phyloP scores from a whole-genome alignment of 2,113 vertebrate species.

The Microcebus tavaratra region DNA sequence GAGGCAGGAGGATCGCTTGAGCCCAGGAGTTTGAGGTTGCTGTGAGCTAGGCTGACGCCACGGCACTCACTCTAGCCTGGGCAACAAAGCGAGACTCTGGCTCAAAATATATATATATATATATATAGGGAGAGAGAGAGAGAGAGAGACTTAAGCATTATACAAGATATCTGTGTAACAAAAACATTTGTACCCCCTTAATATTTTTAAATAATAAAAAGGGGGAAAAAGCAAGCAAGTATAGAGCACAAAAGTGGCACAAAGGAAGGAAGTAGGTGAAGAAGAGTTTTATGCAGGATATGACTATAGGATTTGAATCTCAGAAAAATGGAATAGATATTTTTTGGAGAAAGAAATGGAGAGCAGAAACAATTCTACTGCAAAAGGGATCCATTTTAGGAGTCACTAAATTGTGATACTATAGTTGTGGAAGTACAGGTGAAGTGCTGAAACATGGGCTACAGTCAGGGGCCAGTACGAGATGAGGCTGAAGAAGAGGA shows the following conservation, averaged over 20 bases:
- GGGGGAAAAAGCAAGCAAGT: background rate
- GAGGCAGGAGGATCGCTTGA: no score
- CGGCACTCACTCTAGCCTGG: no score
- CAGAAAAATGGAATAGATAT: background rate
- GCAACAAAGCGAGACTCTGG: no score
- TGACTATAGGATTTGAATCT: background rate
- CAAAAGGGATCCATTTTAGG: background rate
- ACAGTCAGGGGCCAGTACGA: background rate
- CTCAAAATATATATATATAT: no score
- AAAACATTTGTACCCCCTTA: no score
- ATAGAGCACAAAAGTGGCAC: background rate
- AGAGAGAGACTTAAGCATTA: background rate
- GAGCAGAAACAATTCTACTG: background rate
- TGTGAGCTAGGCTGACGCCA: no score
- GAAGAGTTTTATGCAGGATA: background rate
- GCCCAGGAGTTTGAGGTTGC: no score
- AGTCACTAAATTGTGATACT: background rate
- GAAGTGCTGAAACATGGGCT: background rate
- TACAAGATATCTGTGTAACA: no score
- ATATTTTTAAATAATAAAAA: no score
- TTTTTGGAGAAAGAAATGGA: background rate
- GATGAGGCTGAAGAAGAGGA: background rate
- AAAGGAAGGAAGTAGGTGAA: background rate
- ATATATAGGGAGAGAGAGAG: no score
- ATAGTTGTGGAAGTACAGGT: background rate